These are phyloP conservation scores for Peromyscus melanophrys DNA, from an alignment of 2,797 vertebrate genomes.

Conservation along the genomic window DNA sequence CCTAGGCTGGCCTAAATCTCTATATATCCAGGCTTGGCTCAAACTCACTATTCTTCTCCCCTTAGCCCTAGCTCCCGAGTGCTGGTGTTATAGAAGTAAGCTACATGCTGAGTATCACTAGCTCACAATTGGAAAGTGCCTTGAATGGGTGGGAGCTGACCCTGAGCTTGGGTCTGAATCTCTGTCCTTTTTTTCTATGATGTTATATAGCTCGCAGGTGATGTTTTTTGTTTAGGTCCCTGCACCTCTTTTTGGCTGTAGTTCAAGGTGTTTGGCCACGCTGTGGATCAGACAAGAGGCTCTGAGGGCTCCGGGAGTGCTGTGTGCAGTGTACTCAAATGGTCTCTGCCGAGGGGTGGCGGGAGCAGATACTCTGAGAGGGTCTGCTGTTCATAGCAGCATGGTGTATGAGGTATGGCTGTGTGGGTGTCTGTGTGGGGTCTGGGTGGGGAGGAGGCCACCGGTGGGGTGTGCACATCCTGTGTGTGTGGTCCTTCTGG, in stretches of 20 bases:
- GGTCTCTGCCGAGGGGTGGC: not conserved
- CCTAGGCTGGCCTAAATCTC: not conserved
- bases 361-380: not conserved
- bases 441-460: conserved; percentile 20
- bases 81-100: not conserved
- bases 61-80: not conserved
- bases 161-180: not conserved
- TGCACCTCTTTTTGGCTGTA: not conserved
- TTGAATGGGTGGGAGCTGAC: not conserved
- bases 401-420: not conserved
- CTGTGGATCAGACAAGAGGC: not conserved
- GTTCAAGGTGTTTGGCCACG: not conserved
- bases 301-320: not conserved
- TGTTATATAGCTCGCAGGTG: not conserved
- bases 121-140: not conserved
- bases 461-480: not conserved
- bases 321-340: not conserved
- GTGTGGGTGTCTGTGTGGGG: conserved; percentile 76
- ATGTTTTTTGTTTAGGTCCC: not conserved
- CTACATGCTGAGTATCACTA: too few species aligned
- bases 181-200: not conserved
- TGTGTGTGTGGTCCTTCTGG: conserved; percentile 80
- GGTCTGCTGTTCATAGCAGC: not conserved
- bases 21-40: not conserved
- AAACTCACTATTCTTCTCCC: not conserved